These are phyloP conservation scores for Tipula confusa DNA, from an alignment of 2,888 invertebrate genomes.

Conservation along the genomic window DNA sequence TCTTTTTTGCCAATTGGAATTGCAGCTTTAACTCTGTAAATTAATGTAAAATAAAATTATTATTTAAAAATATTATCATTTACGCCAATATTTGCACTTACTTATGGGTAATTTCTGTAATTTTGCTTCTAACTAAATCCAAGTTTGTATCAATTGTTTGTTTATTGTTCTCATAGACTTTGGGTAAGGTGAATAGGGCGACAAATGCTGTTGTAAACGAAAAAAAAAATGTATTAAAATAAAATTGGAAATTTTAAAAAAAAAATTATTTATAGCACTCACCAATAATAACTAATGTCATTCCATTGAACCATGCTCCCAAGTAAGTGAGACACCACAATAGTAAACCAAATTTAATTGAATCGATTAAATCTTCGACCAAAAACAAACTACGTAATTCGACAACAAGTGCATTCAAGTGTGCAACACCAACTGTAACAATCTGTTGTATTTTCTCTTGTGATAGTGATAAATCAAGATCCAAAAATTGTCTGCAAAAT, in stretches of 20 bases:
- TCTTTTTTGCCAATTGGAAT: constrained; percentile 85
- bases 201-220: constrained; percentile 75
- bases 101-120: constrained; percentile 86
- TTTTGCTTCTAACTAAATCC: constrained; percentile 79
- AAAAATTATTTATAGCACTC: constrained; percentile 42
- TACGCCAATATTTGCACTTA: too few relatives aligned
- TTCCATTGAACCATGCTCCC: constrained; percentile 98
- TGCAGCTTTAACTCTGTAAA: constrained; percentile 78
- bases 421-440: constrained; percentile 80
- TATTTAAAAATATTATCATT: too few relatives aligned
- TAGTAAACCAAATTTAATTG: constrained; percentile 89
- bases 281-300: constrained; percentile 96
- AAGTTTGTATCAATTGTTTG: constrained; percentile 88
- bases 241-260: too few relatives aligned
- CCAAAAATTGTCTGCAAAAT: constrained; percentile 68
- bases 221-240: constrained; percentile 35
- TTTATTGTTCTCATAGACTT: constrained; percentile 94
- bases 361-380: constrained; percentile 95
- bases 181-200: constrained; percentile 90
- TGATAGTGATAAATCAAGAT: constrained; percentile 79
- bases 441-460: constrained; percentile 88
- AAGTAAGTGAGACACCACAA: constrained; percentile 97
- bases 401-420: constrained; percentile 73
- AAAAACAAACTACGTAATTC: constrained; percentile 91
- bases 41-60: too few relatives aligned